Conservation (phyloP, 2,113 vertebrate species). For the Conger conger region DNA sequence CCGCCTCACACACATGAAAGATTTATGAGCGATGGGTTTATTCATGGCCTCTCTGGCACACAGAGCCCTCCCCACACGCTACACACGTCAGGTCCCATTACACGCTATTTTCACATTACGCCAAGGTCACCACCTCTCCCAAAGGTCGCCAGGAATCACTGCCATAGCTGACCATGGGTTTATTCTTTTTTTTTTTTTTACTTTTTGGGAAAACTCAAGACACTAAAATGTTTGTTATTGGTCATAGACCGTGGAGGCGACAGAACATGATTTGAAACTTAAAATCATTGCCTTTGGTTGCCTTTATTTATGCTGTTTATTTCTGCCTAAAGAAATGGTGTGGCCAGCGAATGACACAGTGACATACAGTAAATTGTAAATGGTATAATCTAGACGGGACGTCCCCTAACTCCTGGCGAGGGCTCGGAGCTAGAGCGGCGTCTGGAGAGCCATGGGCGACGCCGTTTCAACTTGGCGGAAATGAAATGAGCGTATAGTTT, state of each 20-base stretch:
- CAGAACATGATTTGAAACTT: background rate
- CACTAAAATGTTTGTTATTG: background rate
- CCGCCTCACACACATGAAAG: constrained; percentile 56
- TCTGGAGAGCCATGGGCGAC: too few relatives aligned
- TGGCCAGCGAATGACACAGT: background rate
- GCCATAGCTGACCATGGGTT: background rate
- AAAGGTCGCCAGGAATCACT: constrained; percentile 46
- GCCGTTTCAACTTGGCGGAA: too few relatives aligned
- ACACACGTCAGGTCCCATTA: background rate
- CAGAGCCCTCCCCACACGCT: background rate
- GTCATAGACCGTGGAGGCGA: background rate
- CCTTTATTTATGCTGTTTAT: background rate
- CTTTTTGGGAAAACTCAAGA: background rate
- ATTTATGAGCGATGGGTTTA: constrained; percentile 59
- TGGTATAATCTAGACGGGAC: too few relatives aligned
- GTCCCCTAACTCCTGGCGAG: too few relatives aligned
- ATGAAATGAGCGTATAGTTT: too few relatives aligned
- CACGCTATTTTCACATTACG: constrained; percentile 43
- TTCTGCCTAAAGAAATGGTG: background rate
- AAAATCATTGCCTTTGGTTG: background rate
- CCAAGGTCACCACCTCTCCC: constrained; percentile 59
- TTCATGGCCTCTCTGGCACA: constrained; percentile 48
- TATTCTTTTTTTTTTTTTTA: background rate
- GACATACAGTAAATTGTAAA: too few relatives aligned
- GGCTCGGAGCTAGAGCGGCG: too few relatives aligned